These are phyloP conservation scores for Aculops lycopersici DNA, from an alignment of 1,140 invertebrate genomes.

Conservation along the genomic window DNA sequence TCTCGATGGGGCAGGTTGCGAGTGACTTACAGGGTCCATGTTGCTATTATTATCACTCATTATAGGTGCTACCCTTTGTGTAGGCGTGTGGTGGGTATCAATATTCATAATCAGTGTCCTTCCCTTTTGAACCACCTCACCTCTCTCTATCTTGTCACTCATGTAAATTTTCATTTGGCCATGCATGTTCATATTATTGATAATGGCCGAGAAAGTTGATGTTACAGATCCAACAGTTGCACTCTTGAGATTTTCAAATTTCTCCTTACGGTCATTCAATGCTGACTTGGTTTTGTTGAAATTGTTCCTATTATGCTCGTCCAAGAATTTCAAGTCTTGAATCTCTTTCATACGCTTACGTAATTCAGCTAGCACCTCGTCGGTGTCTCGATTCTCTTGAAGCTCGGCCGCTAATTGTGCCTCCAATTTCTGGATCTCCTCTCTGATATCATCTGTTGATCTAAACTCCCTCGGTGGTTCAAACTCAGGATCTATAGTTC, in stretches of 20 bases:
- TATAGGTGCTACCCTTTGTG: too few relatives aligned
- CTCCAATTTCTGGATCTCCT: conserved; percentile 10
- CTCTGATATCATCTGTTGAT: neutral
- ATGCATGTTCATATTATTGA: neutral
- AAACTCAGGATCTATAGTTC: neutral
- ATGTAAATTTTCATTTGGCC: neutral
- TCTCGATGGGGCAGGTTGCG: too few relatives aligned
- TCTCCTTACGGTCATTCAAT: neutral
- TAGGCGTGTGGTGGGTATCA: too few relatives aligned
- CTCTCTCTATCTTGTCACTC: neutral
- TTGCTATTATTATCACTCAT: too few relatives aligned
- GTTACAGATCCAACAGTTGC: neutral
- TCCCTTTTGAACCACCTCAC: conserved; percentile 5
- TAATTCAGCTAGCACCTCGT: conserved; percentile 1
- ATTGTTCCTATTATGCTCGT: neutral
- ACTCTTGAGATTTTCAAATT: neutral
- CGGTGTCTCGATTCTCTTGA: conserved; percentile 7
- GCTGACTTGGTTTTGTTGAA: conserved; percentile 1
- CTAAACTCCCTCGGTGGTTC: too few relatives aligned
- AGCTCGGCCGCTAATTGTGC: conserved; percentile 14
- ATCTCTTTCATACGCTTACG: conserved; percentile 12
- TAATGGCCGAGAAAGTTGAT: neutral
- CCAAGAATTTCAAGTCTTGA: conserved; percentile 10
- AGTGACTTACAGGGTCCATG: too few relatives aligned
- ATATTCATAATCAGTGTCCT: conserved; percentile 7